Percentiles rank a stretch among this genome's conserved stretches.
Conservation (phyloP, 2,113 vertebrate genomes). For the Ranitomeya variabilis region DNA sequence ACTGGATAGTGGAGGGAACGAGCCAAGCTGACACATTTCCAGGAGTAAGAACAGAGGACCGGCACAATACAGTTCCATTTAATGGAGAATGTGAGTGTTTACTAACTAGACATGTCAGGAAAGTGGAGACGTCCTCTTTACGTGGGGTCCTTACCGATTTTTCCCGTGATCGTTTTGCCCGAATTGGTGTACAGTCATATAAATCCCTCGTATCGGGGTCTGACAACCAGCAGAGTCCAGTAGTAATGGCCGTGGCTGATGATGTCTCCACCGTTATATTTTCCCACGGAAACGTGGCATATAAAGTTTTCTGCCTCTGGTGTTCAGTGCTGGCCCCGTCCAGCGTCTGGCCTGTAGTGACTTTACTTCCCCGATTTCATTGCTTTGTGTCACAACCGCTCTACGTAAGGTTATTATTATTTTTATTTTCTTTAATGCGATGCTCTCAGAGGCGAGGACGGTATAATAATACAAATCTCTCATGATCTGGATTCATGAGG, state of each 20-base stretch:
- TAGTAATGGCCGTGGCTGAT: not conserved
- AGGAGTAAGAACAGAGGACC: not conserved
- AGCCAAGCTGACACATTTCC: not conserved
- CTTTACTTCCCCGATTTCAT: not conserved
- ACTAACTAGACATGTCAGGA: too few relatives aligned
- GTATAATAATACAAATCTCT: slow-evolving; percentile 42
- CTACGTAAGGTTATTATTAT: not conserved
- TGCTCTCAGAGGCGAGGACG: slow-evolving; percentile 25
- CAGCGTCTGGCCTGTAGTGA: not conserved
- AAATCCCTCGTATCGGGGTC: too few relatives aligned
- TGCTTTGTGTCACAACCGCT: not conserved
- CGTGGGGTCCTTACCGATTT: too few relatives aligned
- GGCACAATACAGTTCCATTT: too few relatives aligned
- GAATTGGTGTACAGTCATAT: not conserved
- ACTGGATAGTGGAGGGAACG: not conserved
- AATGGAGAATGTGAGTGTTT: too few relatives aligned
- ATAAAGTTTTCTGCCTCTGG: not conserved
- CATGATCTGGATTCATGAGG: slow-evolving; percentile 45
- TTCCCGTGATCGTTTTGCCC: too few relatives aligned
- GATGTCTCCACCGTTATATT: not conserved
- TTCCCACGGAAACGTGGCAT: not conserved
- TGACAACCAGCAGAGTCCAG: not conserved
- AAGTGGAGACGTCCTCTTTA: too few relatives aligned
- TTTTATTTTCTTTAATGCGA: slow-evolving; percentile 25
- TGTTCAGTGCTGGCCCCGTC: not conserved